A percentile compares a stretch with the other conserved stretches of the same genome.
These are phyloP conservation scores for Peromyscus leucopus DNA, from an alignment of 2,113 vertebrate species.

Conservation along the genomic window DNA sequence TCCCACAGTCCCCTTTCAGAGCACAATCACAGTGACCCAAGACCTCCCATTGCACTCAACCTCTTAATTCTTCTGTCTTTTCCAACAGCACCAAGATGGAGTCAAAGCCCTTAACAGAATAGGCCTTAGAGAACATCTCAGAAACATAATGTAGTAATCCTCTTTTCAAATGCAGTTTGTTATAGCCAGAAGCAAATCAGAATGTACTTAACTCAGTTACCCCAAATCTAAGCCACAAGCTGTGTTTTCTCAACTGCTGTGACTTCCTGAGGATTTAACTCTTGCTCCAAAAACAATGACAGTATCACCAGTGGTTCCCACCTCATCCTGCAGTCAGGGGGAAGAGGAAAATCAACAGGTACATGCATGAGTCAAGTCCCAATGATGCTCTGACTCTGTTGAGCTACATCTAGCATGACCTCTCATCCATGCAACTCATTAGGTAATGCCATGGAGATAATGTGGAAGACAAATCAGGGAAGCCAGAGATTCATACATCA, in stretches of 20 bases:
- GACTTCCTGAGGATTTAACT: neutral
- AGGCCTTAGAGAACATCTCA: no score
- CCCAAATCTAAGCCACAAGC: neutral
- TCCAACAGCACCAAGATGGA: neutral
- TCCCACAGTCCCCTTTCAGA: neutral
- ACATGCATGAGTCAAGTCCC: accelerated
- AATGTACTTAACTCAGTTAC: neutral
- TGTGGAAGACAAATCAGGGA: neutral
- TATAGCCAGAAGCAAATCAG: neutral
- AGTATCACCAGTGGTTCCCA: neutral
- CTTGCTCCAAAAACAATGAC: neutral
- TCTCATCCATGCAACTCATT: neutral
- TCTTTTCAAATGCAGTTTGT: neutral
- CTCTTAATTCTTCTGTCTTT: neutral
- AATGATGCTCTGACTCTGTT: neutral
- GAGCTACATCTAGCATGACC: neutral
- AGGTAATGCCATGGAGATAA: neutral
- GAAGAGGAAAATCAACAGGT: neutral
- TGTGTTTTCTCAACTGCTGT: neutral
- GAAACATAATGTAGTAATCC: neutral
- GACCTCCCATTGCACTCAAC: neutral
- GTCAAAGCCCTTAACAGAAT: neutral
- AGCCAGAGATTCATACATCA: neutral
- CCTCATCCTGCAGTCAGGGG: neutral
- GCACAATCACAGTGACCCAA: neutral